These are phyloP conservation scores for Planococcus citri DNA, from an alignment of 1,140 invertebrate genomes.

Conservation along the genomic window DNA sequence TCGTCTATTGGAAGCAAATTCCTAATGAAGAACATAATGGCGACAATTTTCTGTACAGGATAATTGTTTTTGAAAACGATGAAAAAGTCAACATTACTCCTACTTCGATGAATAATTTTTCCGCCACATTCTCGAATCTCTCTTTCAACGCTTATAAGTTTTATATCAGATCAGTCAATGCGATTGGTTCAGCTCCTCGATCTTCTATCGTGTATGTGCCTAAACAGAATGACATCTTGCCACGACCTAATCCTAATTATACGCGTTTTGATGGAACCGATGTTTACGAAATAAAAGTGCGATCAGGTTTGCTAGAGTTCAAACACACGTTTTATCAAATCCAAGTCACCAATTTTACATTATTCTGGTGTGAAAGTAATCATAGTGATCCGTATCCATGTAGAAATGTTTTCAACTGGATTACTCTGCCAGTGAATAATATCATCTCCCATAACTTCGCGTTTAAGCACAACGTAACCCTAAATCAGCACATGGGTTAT, in stretches of 20 bases:
- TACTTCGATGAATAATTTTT: background rate
- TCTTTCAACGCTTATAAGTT: background rate
- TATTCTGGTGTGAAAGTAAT: slow-evolving; percentile 56
- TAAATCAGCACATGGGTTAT: slow-evolving; percentile 38
- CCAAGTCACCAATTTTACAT: slow-evolving; percentile 45
- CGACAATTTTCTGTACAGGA: slow-evolving; percentile 39
- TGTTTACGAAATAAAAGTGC: slow-evolving; percentile 54
- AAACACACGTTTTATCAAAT: no score
- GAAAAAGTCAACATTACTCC: slow-evolving; percentile 14
- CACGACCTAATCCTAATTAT: no score
- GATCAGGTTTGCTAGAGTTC: slow-evolving; percentile 28
- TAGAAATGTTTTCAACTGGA: slow-evolving; percentile 45
- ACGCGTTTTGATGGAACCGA: slow-evolving; percentile 43
- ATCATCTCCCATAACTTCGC: no score
- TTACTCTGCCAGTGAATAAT: slow-evolving; percentile 35
- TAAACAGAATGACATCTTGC: background rate
- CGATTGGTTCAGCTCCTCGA: no score
- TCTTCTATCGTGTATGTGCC: background rate
- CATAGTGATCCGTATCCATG: slow-evolving; percentile 46
- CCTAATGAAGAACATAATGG: slow-evolving; percentile 46
- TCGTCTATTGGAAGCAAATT: slow-evolving; percentile 56
- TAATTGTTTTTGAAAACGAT: background rate
- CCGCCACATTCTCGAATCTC: background rate
- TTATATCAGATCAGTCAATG: background rate
- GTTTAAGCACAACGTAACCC: slow-evolving; percentile 39